Base-by-base conservation (phyloP, 2,797 vertebrate genomes). In the Ctenosaura bakeri region DNA sequence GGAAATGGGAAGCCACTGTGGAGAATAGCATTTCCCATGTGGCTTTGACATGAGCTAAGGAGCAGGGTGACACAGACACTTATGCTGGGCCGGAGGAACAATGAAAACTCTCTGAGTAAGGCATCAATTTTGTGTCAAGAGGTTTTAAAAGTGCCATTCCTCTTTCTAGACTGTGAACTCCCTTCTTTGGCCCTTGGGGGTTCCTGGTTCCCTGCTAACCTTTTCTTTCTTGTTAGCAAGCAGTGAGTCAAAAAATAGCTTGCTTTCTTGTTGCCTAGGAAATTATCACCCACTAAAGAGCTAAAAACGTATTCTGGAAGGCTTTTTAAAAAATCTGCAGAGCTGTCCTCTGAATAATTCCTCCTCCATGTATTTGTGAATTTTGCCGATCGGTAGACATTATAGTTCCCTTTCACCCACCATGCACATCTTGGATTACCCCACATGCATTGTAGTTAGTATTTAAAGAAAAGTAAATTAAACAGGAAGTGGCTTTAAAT, bases 211-310 rank as follows among this genome's bases (percentile, higher is more conserved):
- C 88, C 89, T 94, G 20, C 94, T 94, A 95, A 94, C 54, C 69
- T 94, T 92, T 94, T 92, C 83, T 52, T 82, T 78, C 9, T 89
- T 95, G 92, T 93, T 95, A 86, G 89, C 88, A 91, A 88, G 69
- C 92, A 91, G 92, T 85, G 94, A 20, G 87, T 94, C 89, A 94
- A 90, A 94, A 46, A 77, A 94, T 92, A 94, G 74, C 54, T 46
- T 89, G 84, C 88, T 95, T 26, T 77, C 90, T 83, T 91, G 95
- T 95, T 95, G 94, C 95, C 93, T 94, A 93, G 95, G 95, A 95
- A 96, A 95, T 96, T 95, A 92, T 92, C 94, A 90, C 85, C 92
- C 76, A 78, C 42, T 8, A 81, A 88, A 94, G 89, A 94, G 89
- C 84, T 90, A 88, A 89, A 95, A 94, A 82, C 46, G 91, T 93